A percentile compares a stretch with the other conserved stretches of the same genome.
Evolutionary conservation across 2,888 invertebrate genomes (phyloP).

Genomic region (Trachelus iudaicus): DNA sequence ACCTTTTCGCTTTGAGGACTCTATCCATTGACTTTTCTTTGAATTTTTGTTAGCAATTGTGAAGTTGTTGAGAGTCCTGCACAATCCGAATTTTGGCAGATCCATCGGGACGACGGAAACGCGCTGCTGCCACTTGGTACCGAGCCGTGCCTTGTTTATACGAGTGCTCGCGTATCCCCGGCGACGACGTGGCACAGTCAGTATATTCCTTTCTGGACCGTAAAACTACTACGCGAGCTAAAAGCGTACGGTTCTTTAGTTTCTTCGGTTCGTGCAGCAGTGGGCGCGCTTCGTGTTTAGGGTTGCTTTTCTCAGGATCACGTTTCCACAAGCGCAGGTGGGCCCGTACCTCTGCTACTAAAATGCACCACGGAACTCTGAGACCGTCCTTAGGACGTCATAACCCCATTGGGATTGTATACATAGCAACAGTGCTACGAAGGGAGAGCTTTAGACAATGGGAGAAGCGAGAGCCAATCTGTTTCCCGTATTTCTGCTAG

Average conservation of each 20-base stretch:
- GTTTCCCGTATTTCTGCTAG: too few relatives aligned
- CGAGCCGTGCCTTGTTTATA: constrained; percentile 34
- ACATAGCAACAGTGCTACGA: too few relatives aligned
- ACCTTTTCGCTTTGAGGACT: not conserved
- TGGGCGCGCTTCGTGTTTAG: not conserved
- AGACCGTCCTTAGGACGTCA: not conserved
- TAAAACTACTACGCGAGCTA: not conserved
- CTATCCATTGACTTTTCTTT: not conserved
- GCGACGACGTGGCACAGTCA: not conserved
- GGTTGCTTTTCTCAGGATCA: not conserved
- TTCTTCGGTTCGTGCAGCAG: not conserved
- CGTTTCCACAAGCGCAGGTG: not conserved
- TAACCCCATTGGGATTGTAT: too few relatives aligned
- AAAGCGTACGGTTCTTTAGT: not conserved
- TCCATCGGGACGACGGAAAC: constrained; percentile 21
- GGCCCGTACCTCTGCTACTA: not conserved
- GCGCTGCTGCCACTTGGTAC: constrained; percentile 25
- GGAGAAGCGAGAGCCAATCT: too few relatives aligned
- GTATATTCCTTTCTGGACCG: not conserved
- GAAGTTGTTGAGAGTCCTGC: not conserved
- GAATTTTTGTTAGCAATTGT: not conserved
- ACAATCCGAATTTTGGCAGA: not conserved
- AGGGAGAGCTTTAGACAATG: too few relatives aligned
- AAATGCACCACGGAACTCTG: not conserved
- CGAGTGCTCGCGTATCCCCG: constrained; percentile 14